Conservation (phyloP, 2,888 invertebrate species). For the Trisateles emortualis region DNA sequence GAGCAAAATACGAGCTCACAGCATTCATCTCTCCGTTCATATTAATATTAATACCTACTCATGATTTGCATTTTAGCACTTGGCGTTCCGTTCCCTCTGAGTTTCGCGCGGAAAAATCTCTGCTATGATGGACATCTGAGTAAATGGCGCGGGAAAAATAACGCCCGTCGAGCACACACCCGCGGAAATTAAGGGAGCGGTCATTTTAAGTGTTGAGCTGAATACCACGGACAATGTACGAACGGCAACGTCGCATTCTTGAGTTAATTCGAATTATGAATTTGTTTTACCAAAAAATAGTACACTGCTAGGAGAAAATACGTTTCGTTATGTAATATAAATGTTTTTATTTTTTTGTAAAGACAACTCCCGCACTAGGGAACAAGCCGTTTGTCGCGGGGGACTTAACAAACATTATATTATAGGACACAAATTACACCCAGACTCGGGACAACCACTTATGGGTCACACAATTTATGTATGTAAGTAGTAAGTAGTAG, state of each 20-base stretch:
- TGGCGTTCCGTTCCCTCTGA: conserved; percentile 51
- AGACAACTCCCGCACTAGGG: too few species aligned
- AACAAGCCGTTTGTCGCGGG: too few species aligned
- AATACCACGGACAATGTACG: conserved; percentile 33
- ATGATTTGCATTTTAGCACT: conserved; percentile 79
- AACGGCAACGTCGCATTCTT: conserved; percentile 43
- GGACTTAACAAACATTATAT: too few species aligned
- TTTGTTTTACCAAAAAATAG: not conserved
- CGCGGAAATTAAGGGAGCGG: conserved; percentile 63
- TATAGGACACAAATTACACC: too few species aligned
- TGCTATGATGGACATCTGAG: conserved; percentile 77
- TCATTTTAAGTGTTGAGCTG: conserved; percentile 46
- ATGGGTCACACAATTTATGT: too few species aligned
- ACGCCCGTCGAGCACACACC: conserved; percentile 63
- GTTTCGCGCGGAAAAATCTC: conserved; percentile 70
- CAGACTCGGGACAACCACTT: too few species aligned
- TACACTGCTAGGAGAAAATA: too few species aligned
- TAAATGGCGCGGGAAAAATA: conserved; percentile 83
- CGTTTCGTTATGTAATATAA: too few species aligned
- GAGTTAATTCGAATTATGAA: conserved; percentile 40
- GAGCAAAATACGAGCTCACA: conserved; percentile 55
- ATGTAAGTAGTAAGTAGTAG: too few species aligned
- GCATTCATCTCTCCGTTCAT: conserved; percentile 58
- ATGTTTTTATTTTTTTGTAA: too few species aligned
- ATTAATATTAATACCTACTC: conserved; percentile 78